Evolutionary conservation across 2,888 invertebrate genomes (phyloP).

Genomic region (Alviniconcha strummeri): DNA sequence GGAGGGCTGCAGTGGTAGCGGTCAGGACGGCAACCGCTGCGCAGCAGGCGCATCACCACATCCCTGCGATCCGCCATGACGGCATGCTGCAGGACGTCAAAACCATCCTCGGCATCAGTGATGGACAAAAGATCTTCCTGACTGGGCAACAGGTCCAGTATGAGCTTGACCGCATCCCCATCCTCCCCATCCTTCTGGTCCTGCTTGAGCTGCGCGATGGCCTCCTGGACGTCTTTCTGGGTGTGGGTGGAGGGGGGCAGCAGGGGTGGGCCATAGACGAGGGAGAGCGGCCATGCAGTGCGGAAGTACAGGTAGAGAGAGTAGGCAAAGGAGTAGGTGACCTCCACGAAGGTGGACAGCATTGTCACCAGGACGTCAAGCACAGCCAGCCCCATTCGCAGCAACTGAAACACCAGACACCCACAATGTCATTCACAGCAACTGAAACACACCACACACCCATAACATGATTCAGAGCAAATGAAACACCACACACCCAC

Average conservation of each 20-base stretch:
- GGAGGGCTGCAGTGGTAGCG: constrained; percentile 85
- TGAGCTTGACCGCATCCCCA: background rate
- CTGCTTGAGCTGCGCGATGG: constrained; percentile 46
- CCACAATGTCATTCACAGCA: background rate
- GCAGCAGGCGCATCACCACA: constrained; percentile 75
- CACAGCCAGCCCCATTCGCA: constrained; percentile 10
- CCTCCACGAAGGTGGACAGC: constrained; percentile 45
- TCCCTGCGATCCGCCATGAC: constrained; percentile 83
- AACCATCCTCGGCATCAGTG: constrained; percentile 79
- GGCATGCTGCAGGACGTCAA: constrained; percentile 84
- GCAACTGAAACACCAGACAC: background rate
- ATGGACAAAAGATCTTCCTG: constrained; percentile 59
- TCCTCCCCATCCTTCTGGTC: background rate
- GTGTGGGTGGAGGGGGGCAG: constrained; percentile 48
- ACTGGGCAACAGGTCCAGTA: constrained; percentile 47
- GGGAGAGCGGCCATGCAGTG: constrained; percentile 53
- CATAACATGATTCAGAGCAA: background rate
- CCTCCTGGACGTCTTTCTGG: constrained; percentile 40
- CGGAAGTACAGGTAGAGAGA: constrained; percentile 53
- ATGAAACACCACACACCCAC: background rate
- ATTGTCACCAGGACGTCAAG: background rate
- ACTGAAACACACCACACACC: background rate
- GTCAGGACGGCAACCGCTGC: constrained; percentile 80
- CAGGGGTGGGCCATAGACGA: constrained; percentile 46
- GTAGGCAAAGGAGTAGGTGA: constrained; percentile 50